Conservation (phyloP, 1,140 invertebrate species). For the Periplaneta americana region DNA sequence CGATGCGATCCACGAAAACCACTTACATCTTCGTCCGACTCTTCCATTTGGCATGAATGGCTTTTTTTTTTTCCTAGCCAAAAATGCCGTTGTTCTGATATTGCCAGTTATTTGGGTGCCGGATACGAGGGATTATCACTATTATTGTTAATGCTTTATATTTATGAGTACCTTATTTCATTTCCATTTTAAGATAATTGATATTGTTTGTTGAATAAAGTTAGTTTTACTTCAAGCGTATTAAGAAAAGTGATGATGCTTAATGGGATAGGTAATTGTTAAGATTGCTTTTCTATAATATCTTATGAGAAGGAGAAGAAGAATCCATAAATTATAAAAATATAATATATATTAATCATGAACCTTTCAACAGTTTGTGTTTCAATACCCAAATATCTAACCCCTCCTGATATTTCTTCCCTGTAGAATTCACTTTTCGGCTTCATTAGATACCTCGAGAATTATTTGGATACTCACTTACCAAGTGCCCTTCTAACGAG, state of each 20-base stretch:
- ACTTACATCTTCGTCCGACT: too few species aligned
- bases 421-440: not conserved
- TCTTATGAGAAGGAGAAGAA: not conserved
- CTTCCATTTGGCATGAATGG: too few species aligned
- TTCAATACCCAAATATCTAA: not conserved
- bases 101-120: too few species aligned
- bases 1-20: too few species aligned
- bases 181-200: not conserved
- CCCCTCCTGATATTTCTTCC: not conserved
- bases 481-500: not conserved
- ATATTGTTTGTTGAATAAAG: not conserved
- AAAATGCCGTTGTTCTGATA: too few species aligned
- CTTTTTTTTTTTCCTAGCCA: too few species aligned
- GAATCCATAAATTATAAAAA: not conserved
- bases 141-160: too few species aligned
- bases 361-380: not conserved
- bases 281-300: not conserved
- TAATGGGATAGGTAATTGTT: not conserved
- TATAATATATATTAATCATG: too few species aligned
- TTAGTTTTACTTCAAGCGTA: not conserved
- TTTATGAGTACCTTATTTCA: too few species aligned
- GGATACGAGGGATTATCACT: too few species aligned
- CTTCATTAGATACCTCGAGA: not conserved
- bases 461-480: not conserved
- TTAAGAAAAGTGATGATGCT: not conserved